Evolutionary conservation across 2,888 invertebrate genomes (phyloP), one percentile per base, ranked within the genome.

Genomic region (Allacma fusca): DNA sequence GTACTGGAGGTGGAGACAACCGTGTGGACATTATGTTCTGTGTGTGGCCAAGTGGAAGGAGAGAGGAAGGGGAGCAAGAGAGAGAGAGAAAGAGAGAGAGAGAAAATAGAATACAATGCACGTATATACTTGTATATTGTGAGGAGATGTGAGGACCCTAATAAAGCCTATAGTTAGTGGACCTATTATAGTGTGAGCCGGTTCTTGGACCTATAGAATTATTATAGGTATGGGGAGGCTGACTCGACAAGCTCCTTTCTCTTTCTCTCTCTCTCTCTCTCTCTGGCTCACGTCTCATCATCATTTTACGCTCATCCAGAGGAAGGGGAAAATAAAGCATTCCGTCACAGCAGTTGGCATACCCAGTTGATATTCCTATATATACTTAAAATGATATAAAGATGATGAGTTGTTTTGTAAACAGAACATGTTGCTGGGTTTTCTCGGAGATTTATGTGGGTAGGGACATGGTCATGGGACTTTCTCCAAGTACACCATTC

Each of bases 261-360:
- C 21, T 57, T 16, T 57, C 16, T 9, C 57, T 19, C 5, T 21
- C 57, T 4, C 57, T 57, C 13, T 57, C 16, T 24, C 24, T 16
- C 21, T 4, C 62, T 23, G 62, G 2, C 62, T 71, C 71, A 71
- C 71, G 71, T 71, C 71, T 71, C 29, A 71, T 71, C 71, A 71
- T 71, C 71, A 57, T 71, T 71, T 71, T 70, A 43, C 44, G 71
- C 71, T 71, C 57, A 44, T 70, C 44, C 69, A 69, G n/a, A 50
- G 50, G 16, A 16, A 50, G 50, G 2, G n/a, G 16, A 64, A 64
- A 64, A 64, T 64, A 64, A 64, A 28, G 64, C 26, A 64, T 16
- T 21, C 16, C 64, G 7, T 64, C 64, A 64, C 16, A 19, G 64
- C 16, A 50, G 16, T 50, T 34, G 34, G 34, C 34, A 34, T 34